These are phyloP conservation scores for Hesperia comma DNA, from an alignment of 2,888 invertebrate species.

Conservation along the genomic window DNA sequence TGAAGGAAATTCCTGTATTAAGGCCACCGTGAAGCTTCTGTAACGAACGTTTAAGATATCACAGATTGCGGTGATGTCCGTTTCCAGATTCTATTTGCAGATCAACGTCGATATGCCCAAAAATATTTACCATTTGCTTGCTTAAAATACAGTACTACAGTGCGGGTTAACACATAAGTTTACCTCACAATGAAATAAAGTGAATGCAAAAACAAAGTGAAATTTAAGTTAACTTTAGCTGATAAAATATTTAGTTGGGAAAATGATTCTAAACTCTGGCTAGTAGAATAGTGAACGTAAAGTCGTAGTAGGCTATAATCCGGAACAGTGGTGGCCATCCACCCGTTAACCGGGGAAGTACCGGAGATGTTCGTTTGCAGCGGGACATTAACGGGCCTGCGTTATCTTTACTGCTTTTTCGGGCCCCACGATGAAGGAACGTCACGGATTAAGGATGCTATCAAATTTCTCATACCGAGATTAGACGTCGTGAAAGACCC, in stretches of 20 bases:
- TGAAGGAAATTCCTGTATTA: constrained; percentile 13
- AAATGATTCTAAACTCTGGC: neutral
- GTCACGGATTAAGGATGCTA: constrained; percentile 26
- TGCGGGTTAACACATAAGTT: neutral
- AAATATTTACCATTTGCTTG: neutral
- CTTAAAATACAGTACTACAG: neutral
- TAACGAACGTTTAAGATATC: neutral
- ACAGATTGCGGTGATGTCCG: neutral
- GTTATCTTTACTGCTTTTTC: constrained; percentile 15
- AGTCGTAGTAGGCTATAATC: constrained; percentile 22
- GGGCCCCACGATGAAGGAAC: constrained; percentile 16
- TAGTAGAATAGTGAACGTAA: constrained; percentile 30
- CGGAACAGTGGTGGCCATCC: constrained; percentile 34
- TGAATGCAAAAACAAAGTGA: constrained; percentile 8
- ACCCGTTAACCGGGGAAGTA: constrained; percentile 43
- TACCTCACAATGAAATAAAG: neutral
- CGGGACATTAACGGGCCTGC: neutral
- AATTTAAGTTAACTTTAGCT: neutral
- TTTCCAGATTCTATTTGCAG: constrained; percentile 15
- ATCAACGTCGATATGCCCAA: neutral
- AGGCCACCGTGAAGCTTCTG: neutral
- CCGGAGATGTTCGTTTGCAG: constrained; percentile 39
- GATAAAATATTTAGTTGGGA: neutral
- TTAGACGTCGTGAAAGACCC: neutral
- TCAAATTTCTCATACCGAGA: constrained; percentile 18